A percentile compares a stretch with the other conserved stretches of the same genome.
Evolutionary conservation across 2,797 vertebrate genomes (phyloP).

Genomic region (Acropternis orthonyx): DNA sequence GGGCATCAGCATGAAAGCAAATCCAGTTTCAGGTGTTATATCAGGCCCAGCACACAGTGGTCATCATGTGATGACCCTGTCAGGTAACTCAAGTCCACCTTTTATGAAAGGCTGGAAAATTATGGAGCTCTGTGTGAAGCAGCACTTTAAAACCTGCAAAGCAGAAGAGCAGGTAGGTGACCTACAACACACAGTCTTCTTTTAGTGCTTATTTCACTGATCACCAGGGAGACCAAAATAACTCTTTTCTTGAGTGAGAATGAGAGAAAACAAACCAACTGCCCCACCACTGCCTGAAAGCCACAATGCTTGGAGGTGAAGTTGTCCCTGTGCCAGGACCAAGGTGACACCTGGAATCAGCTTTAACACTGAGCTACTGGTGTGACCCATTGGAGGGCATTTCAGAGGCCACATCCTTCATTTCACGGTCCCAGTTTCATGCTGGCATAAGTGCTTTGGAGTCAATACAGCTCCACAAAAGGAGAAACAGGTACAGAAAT

Average conservation of each 20-base stretch:
- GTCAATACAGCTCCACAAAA: neutral
- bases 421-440: neutral
- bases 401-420: neutral
- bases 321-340: neutral
- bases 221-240: conserved; percentile 4
- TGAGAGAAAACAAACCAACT: neutral
- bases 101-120: conserved; percentile 11
- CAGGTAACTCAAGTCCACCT: neutral
- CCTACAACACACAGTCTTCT: neutral
- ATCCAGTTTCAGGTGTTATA: neutral
- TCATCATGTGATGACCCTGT: neutral
- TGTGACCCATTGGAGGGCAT: neutral
- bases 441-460: neutral
- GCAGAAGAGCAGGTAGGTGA: neutral
- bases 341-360: neutral
- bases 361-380: neutral
- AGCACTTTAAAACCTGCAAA: neutral
- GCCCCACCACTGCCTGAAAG: neutral
- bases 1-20: neutral
- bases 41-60: neutral
- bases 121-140: neutral
- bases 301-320: neutral
- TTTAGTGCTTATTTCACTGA: neutral
- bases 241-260: neutral
- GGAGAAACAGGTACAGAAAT: neutral